Evolutionary conservation across 2,113 vertebrate genomes (phyloP).

Genomic region (Regulus satrapa): DNA sequence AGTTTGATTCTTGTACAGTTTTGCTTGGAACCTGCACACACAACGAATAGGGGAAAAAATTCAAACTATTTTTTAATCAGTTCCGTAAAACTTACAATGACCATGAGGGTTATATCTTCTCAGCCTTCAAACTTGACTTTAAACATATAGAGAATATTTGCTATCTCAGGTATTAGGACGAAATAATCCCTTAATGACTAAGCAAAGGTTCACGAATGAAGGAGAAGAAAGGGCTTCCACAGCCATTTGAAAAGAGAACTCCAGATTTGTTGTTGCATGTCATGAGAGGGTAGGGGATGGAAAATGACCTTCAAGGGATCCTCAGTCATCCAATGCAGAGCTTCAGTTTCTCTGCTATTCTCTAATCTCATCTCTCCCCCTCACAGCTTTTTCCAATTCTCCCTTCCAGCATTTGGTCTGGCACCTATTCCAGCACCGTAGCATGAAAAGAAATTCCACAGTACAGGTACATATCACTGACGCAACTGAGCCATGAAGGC

Average conservation of each 20-base stretch:
- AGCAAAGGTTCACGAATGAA: neutral
- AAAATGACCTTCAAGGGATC: neutral
- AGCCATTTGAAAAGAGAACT: neutral
- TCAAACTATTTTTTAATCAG: neutral
- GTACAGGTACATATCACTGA: neutral
- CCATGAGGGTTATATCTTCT: neutral
- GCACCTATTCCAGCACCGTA: neutral
- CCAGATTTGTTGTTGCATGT: neutral
- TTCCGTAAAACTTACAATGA: neutral
- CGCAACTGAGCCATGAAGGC: accelerated
- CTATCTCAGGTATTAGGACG: neutral
- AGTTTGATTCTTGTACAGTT: neutral
- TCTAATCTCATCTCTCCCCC: neutral
- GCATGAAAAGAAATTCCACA: neutral
- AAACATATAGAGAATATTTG: neutral
- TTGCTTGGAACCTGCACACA: neutral
- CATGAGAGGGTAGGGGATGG: neutral
- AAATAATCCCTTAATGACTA: neutral
- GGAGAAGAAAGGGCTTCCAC: neutral
- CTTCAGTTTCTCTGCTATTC: neutral
- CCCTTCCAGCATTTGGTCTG: neutral
- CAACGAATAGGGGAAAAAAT: accelerated
- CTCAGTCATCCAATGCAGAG: neutral
- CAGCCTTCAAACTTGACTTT: neutral
- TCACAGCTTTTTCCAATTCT: neutral